Base-by-base conservation (phyloP, 1,140 invertebrate species). In the Centruroides vittatus region DNA sequence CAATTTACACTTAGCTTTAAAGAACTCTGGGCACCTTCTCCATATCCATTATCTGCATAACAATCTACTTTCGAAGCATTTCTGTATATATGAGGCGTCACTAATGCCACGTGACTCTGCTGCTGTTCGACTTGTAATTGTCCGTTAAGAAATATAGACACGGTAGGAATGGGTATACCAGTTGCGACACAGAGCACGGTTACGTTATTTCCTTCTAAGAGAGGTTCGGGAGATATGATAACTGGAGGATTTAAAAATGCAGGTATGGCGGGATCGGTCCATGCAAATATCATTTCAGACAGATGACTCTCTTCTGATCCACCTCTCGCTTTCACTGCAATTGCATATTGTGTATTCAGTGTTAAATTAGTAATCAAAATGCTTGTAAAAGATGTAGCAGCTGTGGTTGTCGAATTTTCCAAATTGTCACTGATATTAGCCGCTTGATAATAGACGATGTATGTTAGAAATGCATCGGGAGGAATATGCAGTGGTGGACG, bases 231-330 rank as follows among this genome's bases (percentile, higher is more conserved):
- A 1, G 87, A 87, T 73, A 88, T 86, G 41, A 89, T 83, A 3
- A 86, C 84, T 0, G 86, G 87, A 3, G 84, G 81, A 84, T 89
- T 86, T 35, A 89, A 86, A 74, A 85, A 86, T 3, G 87, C 85
- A 1, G 87, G 86, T 70, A 87, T 84, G 1, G 86, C 86, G 2
- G 86, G 86, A 75, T 89, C 86, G 11, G 87, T 89, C 86, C 86
- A 89, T 3, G 85, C 86, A 53, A 89, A 77, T 4, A 90, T 72
- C 0, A 85, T 88, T 58, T 70, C 69, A 0, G 64, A 65, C 9
- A 69, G 34, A 7, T 63, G 60, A 49, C 66, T 66, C 46, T 64
- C 54, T n/a, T 57, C 54, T n/a, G 51, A 57, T 6, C 49, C 61
- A 5, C 67, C 65, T 35, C 64, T 49, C 13, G 69, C 69, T 36